Evolutionary conservation across 2,888 invertebrate genomes (phyloP).

Genomic region (Heterodera filipjevi): DNA sequence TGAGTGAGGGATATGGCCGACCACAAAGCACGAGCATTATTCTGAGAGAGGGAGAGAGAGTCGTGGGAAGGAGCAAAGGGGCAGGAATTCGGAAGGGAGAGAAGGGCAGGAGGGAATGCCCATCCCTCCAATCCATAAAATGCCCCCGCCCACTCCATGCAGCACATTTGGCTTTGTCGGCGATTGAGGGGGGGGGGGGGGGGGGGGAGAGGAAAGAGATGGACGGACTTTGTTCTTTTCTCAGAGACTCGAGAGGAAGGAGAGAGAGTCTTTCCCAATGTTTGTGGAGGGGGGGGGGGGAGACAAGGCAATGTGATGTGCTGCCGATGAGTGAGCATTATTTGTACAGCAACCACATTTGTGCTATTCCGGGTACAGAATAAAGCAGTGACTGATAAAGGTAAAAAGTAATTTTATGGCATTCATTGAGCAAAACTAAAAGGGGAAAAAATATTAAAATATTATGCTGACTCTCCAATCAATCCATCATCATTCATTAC

Average conservation of each 20-base stretch:
- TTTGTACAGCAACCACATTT: not conserved
- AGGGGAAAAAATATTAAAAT: too few relatives aligned
- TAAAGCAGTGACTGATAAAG: too few relatives aligned
- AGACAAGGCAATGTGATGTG: not conserved
- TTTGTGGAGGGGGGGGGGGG: not conserved
- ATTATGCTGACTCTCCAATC: too few relatives aligned
- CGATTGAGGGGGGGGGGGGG: not conserved
- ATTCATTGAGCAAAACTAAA: too few relatives aligned
- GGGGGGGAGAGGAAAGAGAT: not conserved
- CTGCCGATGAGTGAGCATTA: not conserved
- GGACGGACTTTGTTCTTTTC: not conserved
- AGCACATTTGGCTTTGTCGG: not conserved
- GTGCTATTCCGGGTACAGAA: too few relatives aligned
- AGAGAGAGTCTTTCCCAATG: not conserved
- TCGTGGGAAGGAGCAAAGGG: not conserved
- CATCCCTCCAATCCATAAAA: not conserved
- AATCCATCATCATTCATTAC: too few relatives aligned
- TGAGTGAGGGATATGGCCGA: not conserved
- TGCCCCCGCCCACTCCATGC: not conserved
- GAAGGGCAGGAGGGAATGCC: not conserved
- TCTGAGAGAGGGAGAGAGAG: not conserved
- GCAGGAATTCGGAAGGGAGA: not conserved
- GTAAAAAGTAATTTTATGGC: too few relatives aligned
- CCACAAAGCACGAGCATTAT: not conserved
- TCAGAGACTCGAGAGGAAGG: not conserved